phyloP scores from a whole-genome alignment of 2,113 vertebrate genomes.

The Datnioides undecimradiatus region DNA sequence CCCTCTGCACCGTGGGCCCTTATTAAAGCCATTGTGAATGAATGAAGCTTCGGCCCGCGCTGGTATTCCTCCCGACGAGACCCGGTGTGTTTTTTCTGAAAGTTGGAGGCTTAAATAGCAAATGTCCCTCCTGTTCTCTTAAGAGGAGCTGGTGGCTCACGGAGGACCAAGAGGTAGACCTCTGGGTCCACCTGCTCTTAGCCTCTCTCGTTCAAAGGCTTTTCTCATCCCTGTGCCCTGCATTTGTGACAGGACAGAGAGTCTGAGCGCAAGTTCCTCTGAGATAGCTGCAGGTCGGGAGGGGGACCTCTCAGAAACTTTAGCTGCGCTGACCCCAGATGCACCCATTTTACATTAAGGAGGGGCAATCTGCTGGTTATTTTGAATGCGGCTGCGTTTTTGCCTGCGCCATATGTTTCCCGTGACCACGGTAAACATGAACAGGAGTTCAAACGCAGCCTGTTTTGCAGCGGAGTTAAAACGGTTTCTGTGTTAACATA shows the following conservation, averaged over 20 bases:
- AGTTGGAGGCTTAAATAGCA: constrained; percentile 20
- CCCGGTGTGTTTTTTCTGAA: background rate
- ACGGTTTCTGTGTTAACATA: background rate
- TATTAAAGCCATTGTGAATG: background rate
- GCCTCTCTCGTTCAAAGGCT: constrained; percentile 27
- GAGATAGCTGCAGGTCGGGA: constrained; percentile 12
- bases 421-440: background rate
- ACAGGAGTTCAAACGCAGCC: background rate
- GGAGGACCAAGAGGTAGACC: constrained; percentile 24
- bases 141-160: background rate
- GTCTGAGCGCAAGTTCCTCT: constrained; percentile 1
- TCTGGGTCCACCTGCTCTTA: background rate
- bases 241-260: constrained; percentile 16
- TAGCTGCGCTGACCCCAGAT: background rate
- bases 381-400: background rate
- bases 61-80: background rate
- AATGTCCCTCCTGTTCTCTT: constrained; percentile 3
- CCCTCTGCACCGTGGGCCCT: background rate
- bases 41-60: background rate
- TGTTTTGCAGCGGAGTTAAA: background rate
- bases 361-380: background rate
- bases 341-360: background rate
- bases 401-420: background rate
- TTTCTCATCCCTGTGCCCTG: constrained; percentile 7
- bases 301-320: background rate